Conservation (phyloP, 2,113 vertebrate genomes). For the Syngnathus scovelli region DNA sequence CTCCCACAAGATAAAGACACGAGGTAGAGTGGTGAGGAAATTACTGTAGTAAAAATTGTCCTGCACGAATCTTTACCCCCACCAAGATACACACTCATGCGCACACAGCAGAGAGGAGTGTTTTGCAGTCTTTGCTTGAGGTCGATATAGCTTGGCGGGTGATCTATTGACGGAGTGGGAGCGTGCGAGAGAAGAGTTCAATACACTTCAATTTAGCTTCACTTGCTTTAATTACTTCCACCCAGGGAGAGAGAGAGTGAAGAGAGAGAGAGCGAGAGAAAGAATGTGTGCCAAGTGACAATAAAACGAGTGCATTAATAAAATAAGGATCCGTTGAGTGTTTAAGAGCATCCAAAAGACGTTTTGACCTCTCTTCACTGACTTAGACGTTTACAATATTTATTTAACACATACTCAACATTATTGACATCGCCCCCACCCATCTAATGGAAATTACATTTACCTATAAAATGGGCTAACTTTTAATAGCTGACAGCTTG, state of each 20-base stretch:
- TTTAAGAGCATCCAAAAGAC: constrained; percentile 22
- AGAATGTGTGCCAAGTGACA: constrained; percentile 31
- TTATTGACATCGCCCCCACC: too few species aligned
- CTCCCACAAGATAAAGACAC: constrained; percentile 32
- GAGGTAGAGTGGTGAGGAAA: background rate
- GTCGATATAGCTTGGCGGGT: constrained; percentile 60
- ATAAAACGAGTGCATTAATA: constrained; percentile 50
- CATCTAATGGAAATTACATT: too few species aligned
- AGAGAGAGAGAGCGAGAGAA: background rate
- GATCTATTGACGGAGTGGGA: constrained; percentile 61
- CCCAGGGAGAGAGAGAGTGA: constrained; percentile 12
- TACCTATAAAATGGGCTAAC: too few species aligned
- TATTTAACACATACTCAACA: too few species aligned
- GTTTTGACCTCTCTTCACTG: background rate
- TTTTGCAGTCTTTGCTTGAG: constrained; percentile 38
- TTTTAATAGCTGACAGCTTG: too few species aligned
- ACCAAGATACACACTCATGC: too few species aligned
- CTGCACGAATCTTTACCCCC: constrained; percentile 5
- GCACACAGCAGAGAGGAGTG: constrained; percentile 29
- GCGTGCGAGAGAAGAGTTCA: constrained; percentile 66
- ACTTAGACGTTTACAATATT: background rate
- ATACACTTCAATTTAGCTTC: constrained; percentile 68
- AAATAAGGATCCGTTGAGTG: constrained; percentile 31
- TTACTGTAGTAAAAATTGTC: background rate
- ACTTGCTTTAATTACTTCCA: constrained; percentile 70